phyloP scores from a whole-genome alignment of 2,797 vertebrate species.

The Chloroceryle amazona region DNA sequence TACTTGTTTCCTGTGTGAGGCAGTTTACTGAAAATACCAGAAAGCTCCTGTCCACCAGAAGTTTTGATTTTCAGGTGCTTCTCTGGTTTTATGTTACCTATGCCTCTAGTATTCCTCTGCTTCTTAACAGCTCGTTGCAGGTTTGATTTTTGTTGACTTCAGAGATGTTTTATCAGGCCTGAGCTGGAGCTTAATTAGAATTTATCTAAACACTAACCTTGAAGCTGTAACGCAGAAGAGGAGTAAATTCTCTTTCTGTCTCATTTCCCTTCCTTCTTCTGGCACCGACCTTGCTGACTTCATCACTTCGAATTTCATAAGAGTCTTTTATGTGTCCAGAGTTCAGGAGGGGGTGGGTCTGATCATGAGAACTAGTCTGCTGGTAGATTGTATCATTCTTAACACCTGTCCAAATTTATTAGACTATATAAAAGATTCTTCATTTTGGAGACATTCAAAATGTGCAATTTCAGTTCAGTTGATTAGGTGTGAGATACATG shows the following conservation, averaged over 20 bases:
- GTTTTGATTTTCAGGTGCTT: not conserved
- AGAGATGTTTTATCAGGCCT: not conserved
- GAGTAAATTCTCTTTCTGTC: not conserved
- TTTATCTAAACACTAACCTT: not conserved
- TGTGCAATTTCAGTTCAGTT: conserved; percentile 9
- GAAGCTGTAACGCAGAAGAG: not conserved
- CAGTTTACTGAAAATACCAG: not conserved
- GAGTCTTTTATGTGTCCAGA: not conserved
- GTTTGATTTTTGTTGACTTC: not conserved
- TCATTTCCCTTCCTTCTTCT: conserved; percentile 5
- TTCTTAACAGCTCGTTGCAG: not conserved
- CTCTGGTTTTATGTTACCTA: not conserved
- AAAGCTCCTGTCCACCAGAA: not conserved
- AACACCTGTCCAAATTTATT: conserved; percentile 39
- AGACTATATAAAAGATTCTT: not conserved
- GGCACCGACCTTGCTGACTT: not conserved
- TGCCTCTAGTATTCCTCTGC: not conserved
- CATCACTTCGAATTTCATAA: not conserved
- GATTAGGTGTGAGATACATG: conserved; percentile 40
- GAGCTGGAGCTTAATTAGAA: not conserved
- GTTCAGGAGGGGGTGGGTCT: too few relatives aligned
- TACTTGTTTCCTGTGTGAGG: not conserved
- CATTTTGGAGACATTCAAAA: conserved; percentile 9
- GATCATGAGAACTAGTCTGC: not conserved
- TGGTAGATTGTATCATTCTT: conserved; percentile 8